Conservation (phyloP, 2,797 vertebrate genomes). For the Malurus splendens region DNA sequence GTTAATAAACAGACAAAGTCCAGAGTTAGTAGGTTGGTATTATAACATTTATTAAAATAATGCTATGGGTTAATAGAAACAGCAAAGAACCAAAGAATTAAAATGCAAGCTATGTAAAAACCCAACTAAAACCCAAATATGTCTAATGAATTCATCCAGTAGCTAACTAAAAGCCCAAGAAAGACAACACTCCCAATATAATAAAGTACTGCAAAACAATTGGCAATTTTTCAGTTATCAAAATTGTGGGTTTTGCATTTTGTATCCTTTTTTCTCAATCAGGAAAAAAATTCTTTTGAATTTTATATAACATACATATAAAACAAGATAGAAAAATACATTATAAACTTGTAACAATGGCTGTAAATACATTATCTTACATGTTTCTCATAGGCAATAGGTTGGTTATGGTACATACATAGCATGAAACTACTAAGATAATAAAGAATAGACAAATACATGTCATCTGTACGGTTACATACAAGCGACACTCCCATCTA, state of each 20-base stretch:
- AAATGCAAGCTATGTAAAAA: conserved; percentile 87
- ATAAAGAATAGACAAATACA: conserved; percentile 81
- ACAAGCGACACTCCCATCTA: conserved; percentile 82
- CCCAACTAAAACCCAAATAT: conserved; percentile 80
- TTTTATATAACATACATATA: conserved; percentile 91
- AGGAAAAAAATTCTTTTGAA: conserved; percentile 86
- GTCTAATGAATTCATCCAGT: conserved; percentile 80
- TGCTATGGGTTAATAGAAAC: conserved; percentile 87
- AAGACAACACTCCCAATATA: conserved; percentile 81
- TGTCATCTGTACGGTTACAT: conserved; percentile 77
- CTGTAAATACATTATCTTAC: conserved; percentile 92
- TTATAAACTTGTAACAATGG: conserved; percentile 94
- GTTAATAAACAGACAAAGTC: conserved; percentile 84
- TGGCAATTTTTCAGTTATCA: conserved; percentile 83
- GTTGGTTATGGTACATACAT: conserved; percentile 85
- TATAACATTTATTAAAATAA: conserved; percentile 91
- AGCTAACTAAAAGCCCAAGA: conserved; percentile 82
- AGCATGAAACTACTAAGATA: conserved; percentile 80
- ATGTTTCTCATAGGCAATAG: conserved; percentile 88
- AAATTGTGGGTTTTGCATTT: conserved; percentile 81
- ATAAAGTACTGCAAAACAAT: conserved; percentile 86
- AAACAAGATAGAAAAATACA: conserved; percentile 95
- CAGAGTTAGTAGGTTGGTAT: conserved; percentile 84
- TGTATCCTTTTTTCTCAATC: conserved; percentile 82
- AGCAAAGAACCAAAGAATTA: conserved; percentile 85